phyloP scores from a whole-genome alignment of 2,888 invertebrate species.

The Pterostichus madidus region DNA sequence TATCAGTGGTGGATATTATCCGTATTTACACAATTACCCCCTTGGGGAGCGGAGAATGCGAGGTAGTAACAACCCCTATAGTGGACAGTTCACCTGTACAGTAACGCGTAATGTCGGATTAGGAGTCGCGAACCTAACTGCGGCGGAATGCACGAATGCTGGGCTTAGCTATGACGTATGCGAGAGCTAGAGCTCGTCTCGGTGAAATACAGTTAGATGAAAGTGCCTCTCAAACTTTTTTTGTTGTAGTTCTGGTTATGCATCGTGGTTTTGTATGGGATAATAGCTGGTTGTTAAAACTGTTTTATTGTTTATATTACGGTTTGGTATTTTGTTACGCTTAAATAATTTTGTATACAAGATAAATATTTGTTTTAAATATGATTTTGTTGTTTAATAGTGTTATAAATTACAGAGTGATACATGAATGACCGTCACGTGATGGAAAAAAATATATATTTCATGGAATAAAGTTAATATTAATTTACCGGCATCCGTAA shows the following conservation, averaged over 20 bases:
- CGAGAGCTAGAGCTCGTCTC: constrained; percentile 2
- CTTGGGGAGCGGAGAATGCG: constrained; percentile 1
- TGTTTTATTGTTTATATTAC: constrained; percentile 39
- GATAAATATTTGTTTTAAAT: constrained; percentile 43
- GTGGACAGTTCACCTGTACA: not conserved
- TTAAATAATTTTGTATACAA: constrained; percentile 16
- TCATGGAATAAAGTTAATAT: too few relatives aligned
- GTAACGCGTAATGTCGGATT: constrained; percentile 19
- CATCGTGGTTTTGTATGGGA: not conserved
- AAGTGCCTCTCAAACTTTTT: constrained; percentile 60
- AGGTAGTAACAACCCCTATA: constrained; percentile 1
- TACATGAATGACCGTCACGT: too few relatives aligned
- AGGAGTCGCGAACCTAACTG: constrained; percentile 27
- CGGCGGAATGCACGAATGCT: constrained; percentile 11
- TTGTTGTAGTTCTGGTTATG: not conserved
- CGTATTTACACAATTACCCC: not conserved
- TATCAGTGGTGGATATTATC: constrained; percentile 13
- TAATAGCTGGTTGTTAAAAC: constrained; percentile 22
- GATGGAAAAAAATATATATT: too few relatives aligned
- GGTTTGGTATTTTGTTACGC: constrained; percentile 9
- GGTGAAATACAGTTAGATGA: constrained; percentile 58
- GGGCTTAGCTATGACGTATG: constrained; percentile 11
- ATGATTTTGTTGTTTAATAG: constrained; percentile 12
- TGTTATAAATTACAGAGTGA: too few relatives aligned
- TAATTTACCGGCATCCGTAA: too few relatives aligned